These are phyloP conservation scores for Xiphophorus maculatus DNA, from an alignment of 2,113 vertebrate species.

Conservation along the genomic window DNA sequence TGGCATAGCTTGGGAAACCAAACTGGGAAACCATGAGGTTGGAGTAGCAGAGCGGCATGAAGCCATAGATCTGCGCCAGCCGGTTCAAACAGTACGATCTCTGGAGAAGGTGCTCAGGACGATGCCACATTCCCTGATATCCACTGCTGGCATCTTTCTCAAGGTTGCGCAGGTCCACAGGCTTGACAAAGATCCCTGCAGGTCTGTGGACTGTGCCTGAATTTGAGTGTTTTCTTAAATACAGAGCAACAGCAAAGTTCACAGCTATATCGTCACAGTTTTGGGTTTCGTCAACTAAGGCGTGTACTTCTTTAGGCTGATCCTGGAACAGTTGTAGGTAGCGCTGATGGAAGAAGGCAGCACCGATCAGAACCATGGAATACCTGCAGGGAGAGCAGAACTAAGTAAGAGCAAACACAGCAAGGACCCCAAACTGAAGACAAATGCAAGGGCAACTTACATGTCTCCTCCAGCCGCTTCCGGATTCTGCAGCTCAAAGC, in stretches of 20 bases:
- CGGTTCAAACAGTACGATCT: constrained; percentile 93
- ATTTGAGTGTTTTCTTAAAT: constrained; percentile 51
- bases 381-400: constrained; percentile 73
- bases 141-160: constrained; percentile 90
- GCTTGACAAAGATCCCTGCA: constrained; percentile 91
- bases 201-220: constrained; percentile 66
- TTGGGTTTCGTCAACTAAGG: constrained; percentile 90
- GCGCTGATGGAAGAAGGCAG: constrained; percentile 87
- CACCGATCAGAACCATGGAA: constrained; percentile 94
- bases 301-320: constrained; percentile 82
- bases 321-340: constrained; percentile 90
- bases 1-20: constrained; percentile 93
- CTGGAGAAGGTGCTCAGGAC: constrained; percentile 91
- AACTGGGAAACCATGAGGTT: constrained; percentile 96
- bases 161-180: constrained; percentile 89
- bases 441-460: constrained; percentile 32
- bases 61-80: constrained; percentile 85
- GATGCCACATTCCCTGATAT: constrained; percentile 95
- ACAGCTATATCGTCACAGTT: constrained; percentile 96
- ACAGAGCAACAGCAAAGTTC: constrained; percentile 88
- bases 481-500: constrained; percentile 89
- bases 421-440: neutral
- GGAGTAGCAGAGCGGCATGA: constrained; percentile 92
- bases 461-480: constrained; percentile 85
- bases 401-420: neutral